A percentile compares a stretch with the other conserved stretches of the same genome.
phyloP scores from a whole-genome alignment of 2,797 vertebrate genomes.

The Orientallactaga sibirica region DNA sequence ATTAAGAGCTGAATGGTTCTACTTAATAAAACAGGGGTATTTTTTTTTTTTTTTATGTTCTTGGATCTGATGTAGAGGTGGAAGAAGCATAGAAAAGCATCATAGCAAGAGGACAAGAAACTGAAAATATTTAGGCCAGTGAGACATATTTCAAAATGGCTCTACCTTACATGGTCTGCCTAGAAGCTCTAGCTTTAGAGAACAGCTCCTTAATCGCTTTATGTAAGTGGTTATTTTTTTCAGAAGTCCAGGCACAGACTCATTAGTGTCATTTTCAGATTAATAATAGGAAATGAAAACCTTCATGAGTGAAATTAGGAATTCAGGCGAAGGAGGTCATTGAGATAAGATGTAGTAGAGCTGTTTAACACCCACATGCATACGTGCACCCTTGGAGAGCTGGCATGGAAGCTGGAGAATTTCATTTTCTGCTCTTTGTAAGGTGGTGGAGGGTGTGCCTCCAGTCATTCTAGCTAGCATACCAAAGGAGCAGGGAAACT shows the following conservation, averaged over 20 bases:
- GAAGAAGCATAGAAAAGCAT: not conserved
- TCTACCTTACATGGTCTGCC: not conserved
- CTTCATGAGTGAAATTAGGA: not conserved
- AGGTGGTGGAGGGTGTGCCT: accelerated
- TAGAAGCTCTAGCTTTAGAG: not conserved
- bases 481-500: not conserved
- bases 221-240: not conserved
- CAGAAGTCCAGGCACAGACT: not conserved
- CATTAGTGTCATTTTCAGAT: not conserved
- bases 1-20: not conserved
- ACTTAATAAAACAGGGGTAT: not conserved
- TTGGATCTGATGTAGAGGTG: not conserved
- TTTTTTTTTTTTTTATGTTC: not conserved
- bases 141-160: not conserved
- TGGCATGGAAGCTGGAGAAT: not conserved
- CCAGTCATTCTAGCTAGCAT: not conserved
- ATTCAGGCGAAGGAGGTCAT: not conserved
- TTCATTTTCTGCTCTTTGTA: not conserved
- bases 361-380: not conserved
- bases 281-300: not conserved
- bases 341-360: not conserved
- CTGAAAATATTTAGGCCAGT: not conserved
- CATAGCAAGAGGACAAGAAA: not conserved
- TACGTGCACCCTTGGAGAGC: not conserved
- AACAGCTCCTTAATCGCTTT: not conserved